These are phyloP conservation scores for Anseranas semipalmata DNA, from an alignment of 2,113 vertebrate genomes.

Conservation along the genomic window DNA sequence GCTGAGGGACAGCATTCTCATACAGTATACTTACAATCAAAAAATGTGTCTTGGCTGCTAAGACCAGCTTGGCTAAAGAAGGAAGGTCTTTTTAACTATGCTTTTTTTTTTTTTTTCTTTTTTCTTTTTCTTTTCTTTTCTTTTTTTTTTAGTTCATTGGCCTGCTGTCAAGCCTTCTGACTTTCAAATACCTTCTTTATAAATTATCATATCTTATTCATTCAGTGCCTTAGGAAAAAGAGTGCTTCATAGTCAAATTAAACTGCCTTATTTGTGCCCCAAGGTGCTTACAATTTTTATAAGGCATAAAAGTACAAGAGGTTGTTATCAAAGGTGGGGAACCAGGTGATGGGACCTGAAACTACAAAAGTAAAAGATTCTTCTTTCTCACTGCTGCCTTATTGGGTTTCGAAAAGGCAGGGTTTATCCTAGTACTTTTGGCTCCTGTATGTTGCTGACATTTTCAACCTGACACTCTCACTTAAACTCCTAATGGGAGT, in stretches of 20 bases:
- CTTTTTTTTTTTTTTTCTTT: too few relatives aligned
- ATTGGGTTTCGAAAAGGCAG: neutral
- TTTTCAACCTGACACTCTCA: neutral
- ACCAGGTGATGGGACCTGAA: neutral
- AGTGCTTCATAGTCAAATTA: slow-evolving; percentile 1
- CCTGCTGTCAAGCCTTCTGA: neutral
- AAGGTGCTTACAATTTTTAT: slow-evolving; percentile 17
- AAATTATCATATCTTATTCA: slow-evolving; percentile 1
- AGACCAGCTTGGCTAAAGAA: neutral
- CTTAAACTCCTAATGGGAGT: neutral
- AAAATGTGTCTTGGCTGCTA: neutral
- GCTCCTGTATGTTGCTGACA: neutral
- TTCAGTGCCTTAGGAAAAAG: neutral
- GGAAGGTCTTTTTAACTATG: neutral
- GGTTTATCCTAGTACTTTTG: neutral
- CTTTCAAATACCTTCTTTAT: neutral
- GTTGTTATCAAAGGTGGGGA: neutral
- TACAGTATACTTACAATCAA: neutral
- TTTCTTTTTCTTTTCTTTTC: neutral
- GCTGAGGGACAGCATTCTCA: neutral
- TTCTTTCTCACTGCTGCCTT: neutral
- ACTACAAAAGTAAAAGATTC: neutral
- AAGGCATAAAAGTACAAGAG: neutral
- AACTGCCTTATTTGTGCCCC: neutral
- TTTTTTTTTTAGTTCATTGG: neutral